Conservation (phyloP, 2,888 invertebrate genomes). For the Eutolmus rufibarbis region DNA sequence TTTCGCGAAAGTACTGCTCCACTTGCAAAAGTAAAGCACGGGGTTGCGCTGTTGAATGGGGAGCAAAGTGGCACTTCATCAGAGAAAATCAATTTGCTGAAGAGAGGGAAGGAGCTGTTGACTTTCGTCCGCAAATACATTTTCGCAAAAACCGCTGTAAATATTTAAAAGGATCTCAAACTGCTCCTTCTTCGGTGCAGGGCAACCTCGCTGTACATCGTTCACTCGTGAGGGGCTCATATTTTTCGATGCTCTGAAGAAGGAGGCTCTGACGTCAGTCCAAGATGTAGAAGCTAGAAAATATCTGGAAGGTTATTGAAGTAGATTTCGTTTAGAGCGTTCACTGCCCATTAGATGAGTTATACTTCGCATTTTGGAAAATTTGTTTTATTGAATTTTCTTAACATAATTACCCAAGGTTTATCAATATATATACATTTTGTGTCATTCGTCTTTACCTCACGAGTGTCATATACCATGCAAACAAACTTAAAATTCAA, state of each 20-base stretch:
- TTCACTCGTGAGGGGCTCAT: not conserved
- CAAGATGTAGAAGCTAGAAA: not conserved
- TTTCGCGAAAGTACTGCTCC: not conserved
- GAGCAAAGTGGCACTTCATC: not conserved
- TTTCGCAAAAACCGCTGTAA: not conserved
- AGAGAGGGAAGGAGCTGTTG: not conserved
- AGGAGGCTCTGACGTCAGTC: not conserved
- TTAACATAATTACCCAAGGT: no score
- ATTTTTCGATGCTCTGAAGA: not conserved
- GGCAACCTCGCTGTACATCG: not conserved
- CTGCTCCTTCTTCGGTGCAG: not conserved
- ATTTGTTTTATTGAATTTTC: no score
- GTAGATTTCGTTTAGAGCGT: not conserved
- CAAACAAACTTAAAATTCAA: no score
- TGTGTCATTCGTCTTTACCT: no score
- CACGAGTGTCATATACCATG: no score
- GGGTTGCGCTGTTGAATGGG: not conserved
- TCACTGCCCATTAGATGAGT: not conserved
- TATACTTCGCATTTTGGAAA: no score
- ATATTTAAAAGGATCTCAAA: not conserved
- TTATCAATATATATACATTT: no score
- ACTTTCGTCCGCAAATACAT: not conserved
- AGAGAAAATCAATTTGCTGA: not conserved
- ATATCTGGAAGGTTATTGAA: not conserved
- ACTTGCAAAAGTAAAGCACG: not conserved